A percentile compares a stretch with the other conserved stretches of the same genome.
Conservation (phyloP, 2,113 vertebrate genomes). For the Mus spicilegus region DNA sequence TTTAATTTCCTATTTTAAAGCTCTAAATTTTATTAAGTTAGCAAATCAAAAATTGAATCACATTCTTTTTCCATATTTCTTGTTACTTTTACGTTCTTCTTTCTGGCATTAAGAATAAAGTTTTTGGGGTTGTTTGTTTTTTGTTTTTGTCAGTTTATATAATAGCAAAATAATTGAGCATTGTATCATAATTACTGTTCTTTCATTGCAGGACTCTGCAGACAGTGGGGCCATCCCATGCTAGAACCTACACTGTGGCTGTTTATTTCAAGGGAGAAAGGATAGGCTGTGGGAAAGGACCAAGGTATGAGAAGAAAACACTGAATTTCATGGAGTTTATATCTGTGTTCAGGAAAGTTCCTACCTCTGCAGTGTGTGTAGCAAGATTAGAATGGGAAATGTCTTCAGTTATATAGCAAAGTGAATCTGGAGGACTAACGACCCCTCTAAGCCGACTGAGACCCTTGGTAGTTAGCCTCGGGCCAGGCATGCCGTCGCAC, state of each 20-base stretch:
- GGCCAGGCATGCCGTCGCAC: neutral
- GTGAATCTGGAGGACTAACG: neutral
- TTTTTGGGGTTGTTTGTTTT: neutral
- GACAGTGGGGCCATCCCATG: conserved; percentile 98
- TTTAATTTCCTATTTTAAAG: neutral
- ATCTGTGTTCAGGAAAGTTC: neutral
- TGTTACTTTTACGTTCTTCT: conserved; percentile 38
- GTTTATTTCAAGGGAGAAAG: conserved; percentile 99
- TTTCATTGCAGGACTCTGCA: conserved; percentile 93
- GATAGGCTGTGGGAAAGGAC: conserved; percentile 98
- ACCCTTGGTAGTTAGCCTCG: neutral
- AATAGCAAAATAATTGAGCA: neutral
- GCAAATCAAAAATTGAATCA: neutral
- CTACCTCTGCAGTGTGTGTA: neutral
- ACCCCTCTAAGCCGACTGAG: neutral
- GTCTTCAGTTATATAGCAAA: neutral
- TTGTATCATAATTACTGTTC: conserved; percentile 33
- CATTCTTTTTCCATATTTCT: neutral
- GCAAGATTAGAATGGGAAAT: neutral
- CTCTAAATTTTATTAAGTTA: neutral
- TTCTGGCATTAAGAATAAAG: neutral
- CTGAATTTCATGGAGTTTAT: neutral
- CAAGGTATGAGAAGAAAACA: conserved; percentile 90
- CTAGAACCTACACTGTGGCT: conserved; percentile 97
- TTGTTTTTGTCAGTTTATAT: neutral